Conservation (phyloP, 2,113 vertebrate species). For the Rhagologus leucostigma region DNA sequence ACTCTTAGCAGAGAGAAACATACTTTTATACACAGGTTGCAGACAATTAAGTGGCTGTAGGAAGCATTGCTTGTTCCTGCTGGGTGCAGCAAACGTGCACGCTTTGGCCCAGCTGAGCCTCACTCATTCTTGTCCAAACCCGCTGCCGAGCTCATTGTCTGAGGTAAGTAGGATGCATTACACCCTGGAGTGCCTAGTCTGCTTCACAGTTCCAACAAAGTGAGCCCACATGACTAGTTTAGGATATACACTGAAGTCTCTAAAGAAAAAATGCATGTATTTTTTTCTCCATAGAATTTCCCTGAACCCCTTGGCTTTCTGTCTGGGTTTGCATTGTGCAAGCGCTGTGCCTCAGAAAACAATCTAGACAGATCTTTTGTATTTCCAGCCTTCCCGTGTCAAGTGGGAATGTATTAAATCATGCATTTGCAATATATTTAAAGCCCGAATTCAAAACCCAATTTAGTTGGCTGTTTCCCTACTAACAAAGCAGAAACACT, state of each 20-base stretch:
- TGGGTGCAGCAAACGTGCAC: fast-evolving
- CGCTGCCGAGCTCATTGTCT: neutral
- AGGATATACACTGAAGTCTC: neutral
- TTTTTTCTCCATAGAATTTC: neutral
- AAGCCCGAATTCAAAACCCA: neutral
- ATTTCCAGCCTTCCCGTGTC: neutral
- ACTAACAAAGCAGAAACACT: neutral
- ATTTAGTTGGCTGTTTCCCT: constrained; percentile 7
- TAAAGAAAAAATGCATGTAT: neutral
- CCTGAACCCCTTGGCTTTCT: neutral
- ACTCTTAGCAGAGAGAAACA: neutral
- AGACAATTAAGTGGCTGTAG: neutral
- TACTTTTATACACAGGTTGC: neutral
- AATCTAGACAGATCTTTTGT: neutral
- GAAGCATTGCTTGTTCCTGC: neutral
- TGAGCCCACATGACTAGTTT: neutral
- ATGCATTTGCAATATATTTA: neutral
- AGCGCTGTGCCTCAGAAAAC: neutral
- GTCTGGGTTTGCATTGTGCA: neutral
- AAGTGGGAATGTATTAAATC: neutral
- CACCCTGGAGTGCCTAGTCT: neutral
- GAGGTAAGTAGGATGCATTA: neutral
- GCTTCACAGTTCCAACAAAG: neutral
- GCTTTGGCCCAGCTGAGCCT: neutral
- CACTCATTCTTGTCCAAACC: neutral